These are phyloP conservation scores for Thalassoma bifasciatum DNA, from an alignment of 2,113 vertebrate species.

Conservation along the genomic window DNA sequence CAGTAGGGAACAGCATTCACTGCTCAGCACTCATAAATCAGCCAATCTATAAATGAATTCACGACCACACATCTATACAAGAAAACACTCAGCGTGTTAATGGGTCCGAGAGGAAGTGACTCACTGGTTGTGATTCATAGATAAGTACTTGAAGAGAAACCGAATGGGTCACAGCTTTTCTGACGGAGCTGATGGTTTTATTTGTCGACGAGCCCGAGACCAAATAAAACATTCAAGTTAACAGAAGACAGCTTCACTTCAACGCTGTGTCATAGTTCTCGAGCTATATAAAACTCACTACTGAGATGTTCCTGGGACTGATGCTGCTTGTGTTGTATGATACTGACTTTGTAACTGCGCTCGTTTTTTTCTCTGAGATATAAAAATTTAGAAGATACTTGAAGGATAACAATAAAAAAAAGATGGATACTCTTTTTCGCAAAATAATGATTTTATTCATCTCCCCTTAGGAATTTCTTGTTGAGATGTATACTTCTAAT, in stretches of 20 bases:
- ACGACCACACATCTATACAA: constrained; percentile 62
- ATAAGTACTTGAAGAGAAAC: constrained; percentile 30
- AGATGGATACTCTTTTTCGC: neutral
- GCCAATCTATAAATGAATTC: constrained; percentile 65
- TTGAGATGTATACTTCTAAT: too few species aligned
- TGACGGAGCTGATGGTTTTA: constrained; percentile 18
- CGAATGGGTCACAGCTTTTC: constrained; percentile 29
- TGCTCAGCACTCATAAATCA: constrained; percentile 66
- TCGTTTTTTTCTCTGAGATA: neutral
- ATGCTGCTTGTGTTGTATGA: neutral
- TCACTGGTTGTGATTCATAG: constrained; percentile 67
- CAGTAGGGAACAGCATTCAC: constrained; percentile 50
- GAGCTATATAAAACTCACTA: neutral
- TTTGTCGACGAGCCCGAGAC: neutral
- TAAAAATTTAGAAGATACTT: neutral
- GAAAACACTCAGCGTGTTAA: constrained; percentile 62
- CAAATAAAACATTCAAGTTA: constrained; percentile 15
- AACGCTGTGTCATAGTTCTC: neutral
- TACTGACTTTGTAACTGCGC: neutral
- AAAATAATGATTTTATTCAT: neutral
- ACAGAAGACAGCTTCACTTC: neutral
- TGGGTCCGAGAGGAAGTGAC: constrained; percentile 64
- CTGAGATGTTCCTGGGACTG: neutral
- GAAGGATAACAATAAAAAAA: too few species aligned
- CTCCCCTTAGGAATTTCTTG: too few species aligned